Base-by-base conservation (phyloP, 2,113 vertebrate genomes). In the Pituophis catenifer region DNA sequence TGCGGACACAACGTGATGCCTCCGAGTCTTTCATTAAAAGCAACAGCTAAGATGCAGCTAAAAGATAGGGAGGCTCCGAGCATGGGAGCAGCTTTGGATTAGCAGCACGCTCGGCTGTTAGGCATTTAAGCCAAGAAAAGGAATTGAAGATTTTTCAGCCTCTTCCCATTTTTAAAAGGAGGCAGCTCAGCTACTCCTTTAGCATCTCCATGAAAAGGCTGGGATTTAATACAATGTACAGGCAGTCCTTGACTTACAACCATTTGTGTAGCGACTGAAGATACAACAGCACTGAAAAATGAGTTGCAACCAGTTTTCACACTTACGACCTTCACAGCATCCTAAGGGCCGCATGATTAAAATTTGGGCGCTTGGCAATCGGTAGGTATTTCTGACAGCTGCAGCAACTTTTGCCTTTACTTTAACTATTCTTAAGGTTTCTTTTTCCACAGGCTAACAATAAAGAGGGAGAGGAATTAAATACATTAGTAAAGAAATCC, bases 21-120 rank as follows among this genome's bases (percentile, higher is more conserved):
- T 93, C 57, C 44, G 89, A 93, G 81, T 24, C 89, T 93, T 93
- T 93, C 89, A 65, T 93, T 93, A 90, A 90, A 93, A 93, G 89
- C 89, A 53, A n/a, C 3, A 44, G 92, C 70, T 86, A 50, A 86
- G 55, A 86, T 23, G n/a, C 59, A 88, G 8, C 53, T 48, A 33
- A 33, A 89, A 89, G 88, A 89, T 9, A 57, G n/a, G 57, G 89
- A 53, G 52, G 59, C 55, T 58, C 70, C 38, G 1, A 17, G 75
- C 21, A 26, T 5, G 48, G 48, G 54, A 65, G 57, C 11, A 24
- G 75, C 38, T 9, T 21, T 52, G 75, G 75, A n/a, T 86, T 93
- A 50, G 75, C 81, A 59, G 24, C n/a, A 38, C 33, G 21, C 44
- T 53, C 52, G 0, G 24, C 0, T 86, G 6, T 53, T 17, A 88